Conservation (phyloP, 2,888 invertebrate species). For the Coleophora deauratella region DNA sequence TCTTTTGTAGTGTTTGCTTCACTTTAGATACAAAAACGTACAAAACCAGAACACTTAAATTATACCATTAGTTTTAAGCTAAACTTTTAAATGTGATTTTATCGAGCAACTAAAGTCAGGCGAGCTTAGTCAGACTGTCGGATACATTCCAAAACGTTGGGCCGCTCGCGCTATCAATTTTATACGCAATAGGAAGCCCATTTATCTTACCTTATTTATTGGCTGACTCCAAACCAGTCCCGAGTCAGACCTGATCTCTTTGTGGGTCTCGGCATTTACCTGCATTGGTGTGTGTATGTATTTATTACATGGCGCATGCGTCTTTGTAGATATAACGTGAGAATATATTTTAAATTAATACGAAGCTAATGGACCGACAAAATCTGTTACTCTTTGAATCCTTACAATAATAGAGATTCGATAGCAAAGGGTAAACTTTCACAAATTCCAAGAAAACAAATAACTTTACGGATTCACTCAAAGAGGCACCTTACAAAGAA, state of each 20-base stretch:
- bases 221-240: constrained; percentile 64
- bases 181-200: constrained; percentile 66
- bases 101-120: constrained; percentile 37
- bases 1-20: neutral
- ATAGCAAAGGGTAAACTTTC: constrained; percentile 54
- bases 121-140: constrained; percentile 31
- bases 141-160: constrained; percentile 51
- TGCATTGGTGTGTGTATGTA: constrained; percentile 36
- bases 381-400: constrained; percentile 3
- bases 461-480: constrained; percentile 22
- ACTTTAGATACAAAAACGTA: neutral
- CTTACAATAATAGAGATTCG: constrained; percentile 10
- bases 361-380: constrained; percentile 38
- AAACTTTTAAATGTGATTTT: constrained; percentile 32
- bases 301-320: constrained; percentile 11
- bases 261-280: constrained; percentile 45
- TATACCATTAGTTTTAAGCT: constrained; percentile 39
- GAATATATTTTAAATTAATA: constrained; percentile 28
- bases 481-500: constrained; percentile 63
- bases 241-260: constrained; percentile 39
- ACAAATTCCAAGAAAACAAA: constrained; percentile 53
- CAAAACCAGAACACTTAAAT: constrained; percentile 15
- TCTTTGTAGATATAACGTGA: constrained; percentile 18
- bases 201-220: constrained; percentile 73
- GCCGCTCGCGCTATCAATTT: constrained; percentile 68